A percentile compares a stretch with the other conserved stretches of the same genome.
Evolutionary conservation across 1,140 invertebrate genomes (phyloP).

Genomic region (Bombyx mandarina): DNA sequence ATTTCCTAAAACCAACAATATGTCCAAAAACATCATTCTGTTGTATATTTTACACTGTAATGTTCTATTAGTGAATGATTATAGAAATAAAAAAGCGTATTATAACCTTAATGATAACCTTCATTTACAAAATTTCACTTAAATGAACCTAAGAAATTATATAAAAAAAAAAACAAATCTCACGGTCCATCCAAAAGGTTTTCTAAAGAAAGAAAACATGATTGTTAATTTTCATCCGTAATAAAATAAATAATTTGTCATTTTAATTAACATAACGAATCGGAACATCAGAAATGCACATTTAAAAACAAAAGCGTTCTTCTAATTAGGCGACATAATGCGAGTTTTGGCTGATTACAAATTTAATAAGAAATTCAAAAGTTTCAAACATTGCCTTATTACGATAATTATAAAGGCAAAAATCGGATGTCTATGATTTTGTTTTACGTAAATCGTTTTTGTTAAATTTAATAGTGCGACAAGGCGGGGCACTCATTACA

Average conservation of each 20-base stretch:
- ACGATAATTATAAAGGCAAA: constrained; percentile 7
- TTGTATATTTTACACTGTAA: too few relatives aligned
- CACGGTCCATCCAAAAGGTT: too few relatives aligned
- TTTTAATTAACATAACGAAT: constrained; percentile 4
- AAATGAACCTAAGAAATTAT: too few relatives aligned
- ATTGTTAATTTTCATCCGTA: too few relatives aligned
- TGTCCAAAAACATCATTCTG: too few relatives aligned
- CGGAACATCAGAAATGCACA: constrained; percentile 15
- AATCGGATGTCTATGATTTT: constrained; percentile 4
- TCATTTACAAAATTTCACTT: too few relatives aligned
- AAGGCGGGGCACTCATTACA: constrained; percentile 47
- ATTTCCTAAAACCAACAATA: too few relatives aligned
- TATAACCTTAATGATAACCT: too few relatives aligned
- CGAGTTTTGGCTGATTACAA: constrained; percentile 21
- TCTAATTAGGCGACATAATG: constrained; percentile 46
- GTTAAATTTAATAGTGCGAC: constrained; percentile 27
- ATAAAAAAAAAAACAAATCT: too few relatives aligned
- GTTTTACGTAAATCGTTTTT: neutral
- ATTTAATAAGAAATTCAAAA: constrained; percentile 3
- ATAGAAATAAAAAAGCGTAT: too few relatives aligned
- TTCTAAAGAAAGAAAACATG: too few relatives aligned
- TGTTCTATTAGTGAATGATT: too few relatives aligned
- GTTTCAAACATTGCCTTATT: constrained; percentile 9
- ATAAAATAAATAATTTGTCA: neutral
- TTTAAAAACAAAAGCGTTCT: constrained; percentile 11